Evolutionary conservation across 2,113 vertebrate genomes (phyloP), one percentile per base, ranked within the genome.

Genomic region (Cryptomyrus ogoouensis): DNA sequence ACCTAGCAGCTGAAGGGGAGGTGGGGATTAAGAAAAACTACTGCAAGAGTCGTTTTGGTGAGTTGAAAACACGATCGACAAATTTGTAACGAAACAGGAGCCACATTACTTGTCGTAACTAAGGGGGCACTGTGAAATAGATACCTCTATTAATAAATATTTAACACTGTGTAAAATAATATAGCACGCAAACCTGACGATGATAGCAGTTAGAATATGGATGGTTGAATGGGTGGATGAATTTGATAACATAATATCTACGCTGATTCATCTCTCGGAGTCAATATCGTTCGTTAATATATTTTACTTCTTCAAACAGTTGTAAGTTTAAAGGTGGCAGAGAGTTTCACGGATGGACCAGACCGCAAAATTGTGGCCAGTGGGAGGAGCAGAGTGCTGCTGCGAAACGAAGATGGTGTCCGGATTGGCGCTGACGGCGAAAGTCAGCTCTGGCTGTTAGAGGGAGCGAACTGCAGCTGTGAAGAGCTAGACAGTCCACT

Each of bases 251-350:
- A 70, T n/a, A n/a, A 62, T 27, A 62, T 70, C n/a, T 31, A 70
- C 8, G 24, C 7, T 62, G 56, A 62, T 31, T 70, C 5, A 80
- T 80, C 35, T 80, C 35, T 80, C 4, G 0, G 47, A 87, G 8
- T 49, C 83, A 39, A n/a, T 47, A 86, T 17, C 13, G 50, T 53
- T n/a, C n/a, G 21, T 89, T 86, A 9, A 58, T 80, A 42, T 19
- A 17, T 88, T 52, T 83, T 17, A 58, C 66, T 93, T 17, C 93
- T 74, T 80, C 35, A 92, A 5, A 1, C 92, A 97, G 96, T 94
- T 2, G 92, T 97, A 90, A 96, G 96, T 90, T 95, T 96, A 92
- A 96, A 93, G 90, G 91, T 96, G 88, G 93, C 93, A 88, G 95
- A 94, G 6, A 90, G 93, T 70, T 92, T 94, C 1, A 91, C 91